A percentile compares a stretch with the other conserved stretches of the same genome.
phyloP scores from a whole-genome alignment of 2,888 invertebrate species.

The Dasypolia templi region DNA sequence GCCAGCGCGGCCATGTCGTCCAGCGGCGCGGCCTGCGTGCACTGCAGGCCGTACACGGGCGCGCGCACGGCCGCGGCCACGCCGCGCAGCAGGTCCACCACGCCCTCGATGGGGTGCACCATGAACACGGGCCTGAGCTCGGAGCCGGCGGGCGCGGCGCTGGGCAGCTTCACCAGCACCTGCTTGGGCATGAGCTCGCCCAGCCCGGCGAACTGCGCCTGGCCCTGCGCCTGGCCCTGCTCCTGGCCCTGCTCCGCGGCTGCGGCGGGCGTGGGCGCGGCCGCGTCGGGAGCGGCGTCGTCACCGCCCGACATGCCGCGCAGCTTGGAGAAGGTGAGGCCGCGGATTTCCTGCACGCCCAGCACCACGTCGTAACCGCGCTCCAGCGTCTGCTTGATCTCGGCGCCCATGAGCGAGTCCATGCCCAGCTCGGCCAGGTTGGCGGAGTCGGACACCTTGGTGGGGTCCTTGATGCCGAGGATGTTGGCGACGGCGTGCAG shows the following conservation, averaged over 20 bases:
- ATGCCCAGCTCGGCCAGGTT: conserved; percentile 98
- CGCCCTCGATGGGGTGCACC: conserved; percentile 97
- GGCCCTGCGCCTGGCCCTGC: conserved; percentile 58
- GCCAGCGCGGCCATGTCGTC: conserved; percentile 94
- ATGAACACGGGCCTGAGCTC: conserved; percentile 91
- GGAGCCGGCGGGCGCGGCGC: conserved; percentile 83
- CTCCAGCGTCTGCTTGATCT: conserved; percentile 99
- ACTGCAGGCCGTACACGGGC: conserved; percentile 97
- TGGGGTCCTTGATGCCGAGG: conserved; percentile 96
- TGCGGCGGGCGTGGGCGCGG: conserved; percentile 64
- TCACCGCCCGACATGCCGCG: conserved; percentile 89
- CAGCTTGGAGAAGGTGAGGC: conserved; percentile 94
- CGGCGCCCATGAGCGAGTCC: conserved; percentile 99
- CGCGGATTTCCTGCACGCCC: conserved; percentile 97
- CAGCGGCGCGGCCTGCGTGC: conserved; percentile 94
- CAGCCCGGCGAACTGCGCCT: conserved; percentile 68
- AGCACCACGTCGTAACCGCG: conserved; percentile 97
- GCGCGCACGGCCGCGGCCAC: conserved; percentile 93
- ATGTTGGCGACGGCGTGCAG: conserved; percentile 96
- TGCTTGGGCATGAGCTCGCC: conserved; percentile 94
- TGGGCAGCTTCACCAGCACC: conserved; percentile 92
- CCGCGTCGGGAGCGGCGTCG: conserved; percentile 54
- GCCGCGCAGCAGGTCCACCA: conserved; percentile 92
- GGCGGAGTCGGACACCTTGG: conserved; percentile 93
- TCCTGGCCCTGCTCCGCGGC: no score